phyloP scores from a whole-genome alignment of 2,113 vertebrate species.

The Lagenorhynchus albirostris region DNA sequence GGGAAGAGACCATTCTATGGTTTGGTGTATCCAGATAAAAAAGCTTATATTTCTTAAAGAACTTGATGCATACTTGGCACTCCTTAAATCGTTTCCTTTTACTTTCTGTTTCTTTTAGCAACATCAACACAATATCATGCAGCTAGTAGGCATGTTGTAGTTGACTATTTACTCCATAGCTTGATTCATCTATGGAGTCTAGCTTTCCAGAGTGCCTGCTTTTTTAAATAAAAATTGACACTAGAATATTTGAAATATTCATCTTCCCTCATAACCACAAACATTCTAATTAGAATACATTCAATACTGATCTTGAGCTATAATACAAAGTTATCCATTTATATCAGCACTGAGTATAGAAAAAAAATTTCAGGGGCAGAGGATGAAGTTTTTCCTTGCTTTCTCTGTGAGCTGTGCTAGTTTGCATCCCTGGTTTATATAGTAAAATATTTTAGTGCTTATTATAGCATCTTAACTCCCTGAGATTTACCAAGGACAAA shows the following conservation, averaged over 20 bases:
- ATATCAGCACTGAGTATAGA: background rate
- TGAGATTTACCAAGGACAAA: constrained; percentile 58
- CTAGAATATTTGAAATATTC: constrained; percentile 4
- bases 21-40: constrained; percentile 22
- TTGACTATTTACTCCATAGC: constrained; percentile 15
- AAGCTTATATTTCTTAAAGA: constrained; percentile 25
- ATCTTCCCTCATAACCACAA: background rate
- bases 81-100: background rate
- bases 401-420: background rate
- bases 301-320: background rate
- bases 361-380: background rate
- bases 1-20: background rate
- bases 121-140: background rate
- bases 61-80: constrained; percentile 20
- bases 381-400: background rate
- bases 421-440: constrained; percentile 27
- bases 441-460: constrained; percentile 33
- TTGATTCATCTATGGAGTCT: constrained; percentile 37
- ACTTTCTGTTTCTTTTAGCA: constrained; percentile 30
- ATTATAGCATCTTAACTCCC: constrained; percentile 39
- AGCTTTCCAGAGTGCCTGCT: background rate
- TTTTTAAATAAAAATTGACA: background rate
- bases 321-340: constrained; percentile 15
- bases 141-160: background rate
- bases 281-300: background rate